Base-by-base conservation (phyloP, 1,140 invertebrate species). In the Portunus trituberculatus region DNA sequence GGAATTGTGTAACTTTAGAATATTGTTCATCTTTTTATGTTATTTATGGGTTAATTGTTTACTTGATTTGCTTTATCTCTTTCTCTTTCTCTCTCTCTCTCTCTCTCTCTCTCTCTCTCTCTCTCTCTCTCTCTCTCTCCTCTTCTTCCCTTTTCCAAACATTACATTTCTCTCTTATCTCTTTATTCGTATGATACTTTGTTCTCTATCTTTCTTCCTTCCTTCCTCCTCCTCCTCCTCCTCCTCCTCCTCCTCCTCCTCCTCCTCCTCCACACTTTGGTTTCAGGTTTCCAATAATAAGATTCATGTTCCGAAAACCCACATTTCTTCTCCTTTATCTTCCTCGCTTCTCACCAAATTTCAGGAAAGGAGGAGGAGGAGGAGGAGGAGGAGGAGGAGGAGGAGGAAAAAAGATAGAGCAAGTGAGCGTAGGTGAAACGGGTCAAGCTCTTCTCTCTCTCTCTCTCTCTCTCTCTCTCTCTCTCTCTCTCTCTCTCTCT, bases 381-480 rank as follows among this genome's bases (percentile, higher is more conserved):
- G 32, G 32, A 88, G 86, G 45, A 45, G 86, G 32, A 39, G 32
- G 31, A 45, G 45, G 31, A 46, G 86, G 45, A 88, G 86, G 86
- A 45, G 86, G 86, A 76, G 67, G 67, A 76, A 20, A 59, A 20
- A n/a, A 76, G n/a, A 76, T 12, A 39, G 14, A 31, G 16, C n/a
- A 14, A 45, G 45, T 59, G 52, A 59, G 12, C 10, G 16, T 59
- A 59, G 52, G 52, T 59, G 10, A 59, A 59, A 59, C 52, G 12
- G 52, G 16, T 28, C 89, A 32, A 39, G 28, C 67, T 14, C 52
- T 45, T 28, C 31, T 76, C 92, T 45, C 52, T 32, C 32, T 32
- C 29, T 32, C 31, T 82, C 39, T 76, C 31, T 45, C 52, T 82
- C 92, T 83, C 32, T 46, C 83, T 59, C 92, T 52, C 89, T 48